Percentiles rank a stretch among this genome's conserved stretches.
Conservation (phyloP, 2,888 invertebrate genomes). For the Eueremaeus valkanovi region DNA sequence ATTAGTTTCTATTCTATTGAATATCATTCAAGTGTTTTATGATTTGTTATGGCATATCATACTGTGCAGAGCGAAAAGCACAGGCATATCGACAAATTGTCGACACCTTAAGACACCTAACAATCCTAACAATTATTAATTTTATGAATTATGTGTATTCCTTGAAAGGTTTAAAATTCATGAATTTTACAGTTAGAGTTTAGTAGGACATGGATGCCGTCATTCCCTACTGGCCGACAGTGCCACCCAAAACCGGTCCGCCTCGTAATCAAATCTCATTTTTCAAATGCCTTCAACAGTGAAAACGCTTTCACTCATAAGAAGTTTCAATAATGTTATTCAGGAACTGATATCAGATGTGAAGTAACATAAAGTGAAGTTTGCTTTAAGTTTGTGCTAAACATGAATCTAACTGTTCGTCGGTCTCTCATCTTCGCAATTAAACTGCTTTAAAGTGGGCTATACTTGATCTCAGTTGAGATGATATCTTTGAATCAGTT, state of each 20-base stretch:
- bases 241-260: constrained; percentile 27
- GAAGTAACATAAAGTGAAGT: too few relatives aligned
- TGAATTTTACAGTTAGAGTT: constrained; percentile 35
- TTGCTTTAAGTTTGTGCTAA: neutral
- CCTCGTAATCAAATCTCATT: constrained; percentile 10
- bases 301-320: constrained; percentile 12
- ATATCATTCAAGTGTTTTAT: neutral
- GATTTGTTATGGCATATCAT: neutral
- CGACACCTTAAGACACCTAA: constrained; percentile 4
- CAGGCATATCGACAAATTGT: constrained; percentile 1
- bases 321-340: neutral
- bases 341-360: neutral
- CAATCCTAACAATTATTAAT: neutral
- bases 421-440: neutral
- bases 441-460: neutral
- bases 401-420: neutral
- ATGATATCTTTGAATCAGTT: neutral
- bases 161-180: neutral
- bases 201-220: constrained; percentile 36
- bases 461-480: neutral
- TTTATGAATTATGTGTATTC: constrained; percentile 1
- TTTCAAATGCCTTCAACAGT: neutral
- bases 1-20: neutral
- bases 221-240: constrained; percentile 27
- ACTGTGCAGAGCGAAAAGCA: neutral